Evolutionary conservation across 35 echinoderm and acorn worm genomes (phyloP).

Genomic region (Antedon bifida): DNA sequence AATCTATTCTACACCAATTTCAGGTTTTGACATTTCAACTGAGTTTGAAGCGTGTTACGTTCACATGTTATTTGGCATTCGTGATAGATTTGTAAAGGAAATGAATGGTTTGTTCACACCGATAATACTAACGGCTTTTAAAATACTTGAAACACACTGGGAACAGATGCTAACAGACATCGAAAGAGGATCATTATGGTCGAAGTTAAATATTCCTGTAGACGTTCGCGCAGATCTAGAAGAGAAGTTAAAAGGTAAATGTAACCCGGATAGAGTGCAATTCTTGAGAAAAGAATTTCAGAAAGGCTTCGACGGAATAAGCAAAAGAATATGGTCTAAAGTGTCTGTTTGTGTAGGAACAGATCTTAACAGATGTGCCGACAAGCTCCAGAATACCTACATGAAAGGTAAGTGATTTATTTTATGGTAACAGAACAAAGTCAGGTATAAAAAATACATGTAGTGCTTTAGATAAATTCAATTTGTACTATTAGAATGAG

Average conservation of each 20-base stretch:
- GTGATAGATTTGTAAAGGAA: slow-evolving; percentile 1
- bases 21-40: slow-evolving; percentile 11
- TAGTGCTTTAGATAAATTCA: too few species aligned
- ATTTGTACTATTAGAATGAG: too few species aligned
- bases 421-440: too few species aligned
- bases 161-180: not conserved
- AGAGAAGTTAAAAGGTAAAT: not conserved
- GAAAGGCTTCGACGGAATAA: slow-evolving; percentile 66
- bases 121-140: not conserved
- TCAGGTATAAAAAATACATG: too few species aligned
- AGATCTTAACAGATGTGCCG: slow-evolving; percentile 9
- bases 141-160: not conserved
- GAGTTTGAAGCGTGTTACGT: slow-evolving; percentile 22
- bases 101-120: not conserved
- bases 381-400: slow-evolving; percentile 24
- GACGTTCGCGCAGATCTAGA: not conserved
- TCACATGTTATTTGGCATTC: slow-evolving; percentile 14
- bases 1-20: not conserved
- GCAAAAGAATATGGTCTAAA: slow-evolving; percentile 50
- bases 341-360: slow-evolving; percentile 16
- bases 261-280: slow-evolving; percentile 37
- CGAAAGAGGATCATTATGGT: not conserved
- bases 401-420: slow-evolving; percentile 63
- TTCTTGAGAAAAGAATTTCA: slow-evolving; percentile 44
- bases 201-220: not conserved